phyloP scores from a whole-genome alignment of 2,797 vertebrate species.

The Eulemur coronatus region DNA sequence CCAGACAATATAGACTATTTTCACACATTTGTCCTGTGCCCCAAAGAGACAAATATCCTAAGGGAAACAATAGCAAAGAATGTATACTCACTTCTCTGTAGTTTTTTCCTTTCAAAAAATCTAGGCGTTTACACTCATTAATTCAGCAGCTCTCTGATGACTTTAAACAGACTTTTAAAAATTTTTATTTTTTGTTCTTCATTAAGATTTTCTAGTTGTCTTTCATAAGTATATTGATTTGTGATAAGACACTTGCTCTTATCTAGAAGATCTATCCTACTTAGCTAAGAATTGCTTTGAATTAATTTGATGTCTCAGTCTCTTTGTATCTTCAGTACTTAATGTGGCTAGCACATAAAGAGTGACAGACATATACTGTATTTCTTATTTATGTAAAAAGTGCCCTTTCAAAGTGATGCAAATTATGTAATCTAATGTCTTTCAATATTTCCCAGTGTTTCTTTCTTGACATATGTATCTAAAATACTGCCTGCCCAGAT shows the following conservation, averaged over 20 bases:
- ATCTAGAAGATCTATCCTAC: background rate
- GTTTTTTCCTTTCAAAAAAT: background rate
- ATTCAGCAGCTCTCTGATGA: background rate
- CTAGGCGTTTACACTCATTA: background rate
- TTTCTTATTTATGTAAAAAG: constrained; percentile 1
- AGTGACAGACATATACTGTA: background rate
- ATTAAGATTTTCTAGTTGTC: background rate
- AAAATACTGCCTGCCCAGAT: background rate
- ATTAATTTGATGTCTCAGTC: background rate
- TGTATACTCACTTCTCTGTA: background rate
- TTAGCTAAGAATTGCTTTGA: background rate
- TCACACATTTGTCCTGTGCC: no score
- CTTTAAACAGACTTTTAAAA: background rate
- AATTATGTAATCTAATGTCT: background rate
- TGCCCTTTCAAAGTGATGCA: background rate
- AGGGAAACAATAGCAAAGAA: background rate
- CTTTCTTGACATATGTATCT: background rate
- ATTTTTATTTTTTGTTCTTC: background rate
- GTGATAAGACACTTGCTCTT: background rate
- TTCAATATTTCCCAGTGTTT: background rate
- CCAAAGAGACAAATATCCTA: background rate
- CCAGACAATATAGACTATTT: background rate
- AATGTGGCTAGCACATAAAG: background rate
- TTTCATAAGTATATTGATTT: background rate
- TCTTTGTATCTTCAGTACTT: background rate